phyloP scores from a whole-genome alignment of 2,888 invertebrate species.

The Mycalesis mineus region DNA sequence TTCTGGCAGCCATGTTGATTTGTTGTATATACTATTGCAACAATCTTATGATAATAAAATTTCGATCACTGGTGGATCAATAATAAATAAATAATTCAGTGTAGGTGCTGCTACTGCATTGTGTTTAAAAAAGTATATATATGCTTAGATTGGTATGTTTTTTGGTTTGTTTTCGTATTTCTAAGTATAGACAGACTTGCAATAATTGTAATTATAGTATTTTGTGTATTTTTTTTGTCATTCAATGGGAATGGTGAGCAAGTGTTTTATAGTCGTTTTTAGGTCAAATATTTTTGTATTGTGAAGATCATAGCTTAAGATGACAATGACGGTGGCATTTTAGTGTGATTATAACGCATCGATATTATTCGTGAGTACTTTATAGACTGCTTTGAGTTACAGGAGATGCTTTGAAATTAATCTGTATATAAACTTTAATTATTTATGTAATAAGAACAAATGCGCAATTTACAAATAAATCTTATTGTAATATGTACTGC shows the following conservation, averaged over 20 bases:
- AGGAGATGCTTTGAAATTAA: slow-evolving; percentile 60
- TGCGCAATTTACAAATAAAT: slow-evolving; percentile 65
- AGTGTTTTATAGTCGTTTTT: slow-evolving; percentile 67
- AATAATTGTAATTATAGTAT: neutral
- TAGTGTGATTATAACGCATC: slow-evolving; percentile 45
- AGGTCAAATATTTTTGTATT: slow-evolving; percentile 74
- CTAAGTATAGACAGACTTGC: neutral
- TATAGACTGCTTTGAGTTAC: slow-evolving; percentile 71
- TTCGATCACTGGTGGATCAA: too few relatives aligned
- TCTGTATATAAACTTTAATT: slow-evolving; percentile 63
- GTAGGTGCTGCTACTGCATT: neutral
- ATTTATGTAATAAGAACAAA: slow-evolving; percentile 65
- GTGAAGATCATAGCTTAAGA: slow-evolving; percentile 61
- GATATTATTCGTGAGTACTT: slow-evolving; percentile 40
- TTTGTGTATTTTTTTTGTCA: slow-evolving; percentile 1
- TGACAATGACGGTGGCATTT: slow-evolving; percentile 50
- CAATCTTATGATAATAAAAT: too few relatives aligned
- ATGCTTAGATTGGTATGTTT: neutral
- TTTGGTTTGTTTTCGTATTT: neutral
- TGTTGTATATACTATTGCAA: too few relatives aligned
- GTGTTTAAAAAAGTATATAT: neutral
- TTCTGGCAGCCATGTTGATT: too few relatives aligned
- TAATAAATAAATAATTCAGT: neutral
- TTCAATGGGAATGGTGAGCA: slow-evolving; percentile 32
- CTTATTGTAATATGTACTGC: slow-evolving; percentile 60